phyloP scores from a whole-genome alignment of 2,113 vertebrate species.

The Xerus inauris region DNA sequence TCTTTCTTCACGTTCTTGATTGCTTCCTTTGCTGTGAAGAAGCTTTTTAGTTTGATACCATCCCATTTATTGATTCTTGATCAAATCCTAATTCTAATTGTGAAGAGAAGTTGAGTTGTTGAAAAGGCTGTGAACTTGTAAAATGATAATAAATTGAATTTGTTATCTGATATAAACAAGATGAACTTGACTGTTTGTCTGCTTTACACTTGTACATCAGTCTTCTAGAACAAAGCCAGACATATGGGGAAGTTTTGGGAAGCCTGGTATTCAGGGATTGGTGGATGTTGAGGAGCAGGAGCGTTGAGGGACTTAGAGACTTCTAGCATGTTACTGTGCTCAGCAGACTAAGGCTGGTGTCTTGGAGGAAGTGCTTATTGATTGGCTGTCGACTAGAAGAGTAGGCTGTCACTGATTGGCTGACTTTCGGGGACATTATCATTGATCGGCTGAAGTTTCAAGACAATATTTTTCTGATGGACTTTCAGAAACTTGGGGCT shows the following conservation, averaged over 20 bases:
- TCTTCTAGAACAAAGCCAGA: neutral
- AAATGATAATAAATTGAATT: conserved; percentile 16
- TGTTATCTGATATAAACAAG: neutral
- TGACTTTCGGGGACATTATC: neutral
- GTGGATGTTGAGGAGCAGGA: neutral
- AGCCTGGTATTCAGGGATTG: neutral
- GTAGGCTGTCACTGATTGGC: neutral
- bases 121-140: neutral
- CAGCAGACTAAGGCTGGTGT: neutral
- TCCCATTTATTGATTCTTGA: too few relatives aligned
- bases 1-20: too few relatives aligned
- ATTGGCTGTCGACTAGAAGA: neutral
- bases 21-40: too few relatives aligned
- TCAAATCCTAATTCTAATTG: neutral
- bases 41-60: too few relatives aligned
- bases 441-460: neutral
- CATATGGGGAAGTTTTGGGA: neutral
- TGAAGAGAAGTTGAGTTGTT: neutral
- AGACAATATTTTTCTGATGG: neutral
- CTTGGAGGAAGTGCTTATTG: neutral
- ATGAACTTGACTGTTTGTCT: neutral
- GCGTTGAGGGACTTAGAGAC: neutral
- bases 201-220: neutral
- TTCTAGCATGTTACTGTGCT: neutral
- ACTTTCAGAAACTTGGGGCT: neutral